Evolutionary conservation across 1,140 invertebrate genomes (phyloP), one percentile per base, ranked within the genome.

Genomic region (Ceratina japonica): DNA sequence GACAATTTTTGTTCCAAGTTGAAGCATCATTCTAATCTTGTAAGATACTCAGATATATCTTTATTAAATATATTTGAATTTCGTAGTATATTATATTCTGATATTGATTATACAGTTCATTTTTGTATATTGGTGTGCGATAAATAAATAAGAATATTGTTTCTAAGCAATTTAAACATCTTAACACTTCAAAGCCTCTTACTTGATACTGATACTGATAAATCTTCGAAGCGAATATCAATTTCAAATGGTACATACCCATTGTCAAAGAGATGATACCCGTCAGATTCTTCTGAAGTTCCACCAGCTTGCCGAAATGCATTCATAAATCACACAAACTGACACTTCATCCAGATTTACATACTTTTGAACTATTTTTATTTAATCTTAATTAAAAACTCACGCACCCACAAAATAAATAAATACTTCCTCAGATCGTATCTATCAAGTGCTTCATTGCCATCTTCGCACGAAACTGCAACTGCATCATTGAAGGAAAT

Each of bases 101-200:
- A 92, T 91, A 92, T 91, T 92, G 91, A 91, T 86, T 86, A 86
- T 92, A 92, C 89, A 88, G 88, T 92, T 92, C 90, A 92, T 92
- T 92, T 92, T 92, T 92, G 92, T 92, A 92, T 92, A 92, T 92
- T 92, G 92, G 92, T 92, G 92, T 92, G 92, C 92, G 92, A 92
- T 92, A 90, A 92, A 92, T 92, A 91, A 91, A 92, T 92, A 92
- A 92, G 89, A 91, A 91, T 92, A 92, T 92, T 92, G 91, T 92
- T 92, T 92, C 80, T 92, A 92, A 92, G 90, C 88, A 92, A 92
- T 84, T 69, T 79, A 74, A 5, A 78, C 22, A 72, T 31, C 72
- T 63, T 64, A 22, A 37, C n/a, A 68, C 73, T 54, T 20, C 54
- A 68, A 44, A 13, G 22, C 73, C 73, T 68, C 5, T 24, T 52